phyloP scores from a whole-genome alignment of 2,797 vertebrate genomes.

The Mormyrus proboscirostris region DNA sequence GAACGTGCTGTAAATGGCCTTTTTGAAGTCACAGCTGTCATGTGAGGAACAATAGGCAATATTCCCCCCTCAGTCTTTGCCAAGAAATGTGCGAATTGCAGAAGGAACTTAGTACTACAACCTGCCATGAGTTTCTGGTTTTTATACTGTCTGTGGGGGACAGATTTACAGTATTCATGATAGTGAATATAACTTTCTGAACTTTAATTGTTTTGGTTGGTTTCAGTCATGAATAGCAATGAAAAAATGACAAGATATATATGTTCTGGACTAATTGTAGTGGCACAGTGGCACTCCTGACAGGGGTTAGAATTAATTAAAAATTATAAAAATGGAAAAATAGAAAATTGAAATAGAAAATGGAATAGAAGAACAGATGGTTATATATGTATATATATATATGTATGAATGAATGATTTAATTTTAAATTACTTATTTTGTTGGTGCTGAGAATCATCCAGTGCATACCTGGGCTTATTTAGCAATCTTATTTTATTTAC shows the following conservation, averaged over 20 bases:
- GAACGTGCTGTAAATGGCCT: slow-evolving; percentile 55
- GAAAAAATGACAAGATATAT: neutral
- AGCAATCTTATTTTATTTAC: neutral
- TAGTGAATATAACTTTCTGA: neutral
- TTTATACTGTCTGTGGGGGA: neutral
- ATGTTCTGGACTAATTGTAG: neutral
- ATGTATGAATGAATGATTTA: neutral
- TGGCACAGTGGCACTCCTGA: neutral
- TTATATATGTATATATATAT: too few relatives aligned
- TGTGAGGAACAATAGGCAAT: slow-evolving; percentile 51
- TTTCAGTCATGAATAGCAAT: neutral
- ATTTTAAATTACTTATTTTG: neutral
- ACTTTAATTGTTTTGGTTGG: neutral
- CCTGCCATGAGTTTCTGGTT: neutral
- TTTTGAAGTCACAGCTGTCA: slow-evolving; percentile 64
- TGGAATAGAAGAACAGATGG: neutral
- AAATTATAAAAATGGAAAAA: neutral
- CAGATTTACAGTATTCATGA: neutral
- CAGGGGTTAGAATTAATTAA: neutral
- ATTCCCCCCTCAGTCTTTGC: slow-evolving; percentile 41
- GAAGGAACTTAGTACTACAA: slow-evolving; percentile 39
- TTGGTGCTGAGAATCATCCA: neutral
- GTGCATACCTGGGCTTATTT: neutral
- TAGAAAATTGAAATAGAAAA: neutral
- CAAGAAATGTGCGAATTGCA: slow-evolving; percentile 17